These are phyloP conservation scores for Rhynchotus rufescens DNA, from an alignment of 2,797 vertebrate species.

Conservation along the genomic window DNA sequence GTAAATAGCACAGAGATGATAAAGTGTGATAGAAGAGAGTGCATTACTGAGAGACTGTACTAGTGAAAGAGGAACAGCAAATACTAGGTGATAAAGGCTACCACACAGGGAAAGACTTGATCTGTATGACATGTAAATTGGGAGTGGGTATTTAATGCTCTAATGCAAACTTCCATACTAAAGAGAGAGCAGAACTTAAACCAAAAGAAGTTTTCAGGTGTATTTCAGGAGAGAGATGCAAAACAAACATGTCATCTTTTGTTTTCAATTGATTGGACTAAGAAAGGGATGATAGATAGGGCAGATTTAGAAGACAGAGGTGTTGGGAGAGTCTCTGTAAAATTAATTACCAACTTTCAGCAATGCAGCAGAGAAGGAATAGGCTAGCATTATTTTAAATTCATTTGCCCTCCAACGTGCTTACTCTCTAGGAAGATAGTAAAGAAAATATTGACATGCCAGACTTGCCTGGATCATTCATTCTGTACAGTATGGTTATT, in stretches of 20 bases:
- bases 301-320: background rate
- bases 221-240: background rate
- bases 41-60: background rate
- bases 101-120: background rate
- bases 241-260: background rate
- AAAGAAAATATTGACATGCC: background rate
- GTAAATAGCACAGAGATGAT: background rate
- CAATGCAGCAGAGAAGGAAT: background rate
- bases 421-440: background rate
- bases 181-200: background rate
- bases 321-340: background rate
- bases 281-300: background rate
- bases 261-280: background rate
- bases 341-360: background rate
- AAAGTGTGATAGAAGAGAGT: background rate
- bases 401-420: background rate
- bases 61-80: background rate
- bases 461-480: background rate
- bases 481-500: background rate
- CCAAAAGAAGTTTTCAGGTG: background rate
- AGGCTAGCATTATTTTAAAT: background rate
- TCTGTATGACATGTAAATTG: background rate
- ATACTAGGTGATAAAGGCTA: background rate
- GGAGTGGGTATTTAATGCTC: background rate
- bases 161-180: background rate